Evolutionary conservation across 2,113 vertebrate species (phyloP).

Genomic region (Catharus minimus): DNA sequence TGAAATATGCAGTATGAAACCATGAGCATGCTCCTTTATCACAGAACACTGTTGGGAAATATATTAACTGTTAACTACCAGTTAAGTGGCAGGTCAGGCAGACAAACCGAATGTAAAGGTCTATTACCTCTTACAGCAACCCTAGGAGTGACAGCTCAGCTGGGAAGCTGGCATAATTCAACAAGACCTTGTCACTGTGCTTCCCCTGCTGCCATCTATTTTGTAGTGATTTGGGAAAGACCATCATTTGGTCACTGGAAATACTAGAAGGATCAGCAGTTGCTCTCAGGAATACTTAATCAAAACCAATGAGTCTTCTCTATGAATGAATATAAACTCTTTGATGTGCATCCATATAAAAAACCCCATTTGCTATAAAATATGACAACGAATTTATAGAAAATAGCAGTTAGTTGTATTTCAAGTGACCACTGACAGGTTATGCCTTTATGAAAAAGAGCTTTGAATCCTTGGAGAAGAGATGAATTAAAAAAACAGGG

Average conservation of each 20-base stretch:
- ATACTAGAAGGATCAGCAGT: neutral
- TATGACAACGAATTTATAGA: neutral
- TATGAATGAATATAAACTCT: neutral
- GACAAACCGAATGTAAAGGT: conserved; percentile 19
- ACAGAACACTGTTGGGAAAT: conserved; percentile 8
- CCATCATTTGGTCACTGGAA: neutral
- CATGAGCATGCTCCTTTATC: neutral
- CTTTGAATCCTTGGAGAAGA: neutral
- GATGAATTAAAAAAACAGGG: neutral
- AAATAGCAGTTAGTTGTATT: neutral
- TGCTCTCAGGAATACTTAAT: neutral
- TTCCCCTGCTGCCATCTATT: neutral
- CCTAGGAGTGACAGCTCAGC: neutral
- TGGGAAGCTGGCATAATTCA: neutral
- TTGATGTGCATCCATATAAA: neutral
- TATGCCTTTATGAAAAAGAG: neutral
- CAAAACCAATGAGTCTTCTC: neutral
- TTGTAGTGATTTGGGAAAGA: neutral
- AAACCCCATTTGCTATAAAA: neutral
- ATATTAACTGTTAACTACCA: conserved; percentile 45
- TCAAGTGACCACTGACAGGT: neutral
- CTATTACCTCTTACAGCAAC: neutral
- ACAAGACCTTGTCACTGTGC: neutral
- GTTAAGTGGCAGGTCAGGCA: conserved; percentile 29
- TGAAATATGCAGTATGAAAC: conserved; percentile 17